Evolutionary conservation across 2,113 vertebrate species (phyloP).

Genomic region (Heliornis fulica): DNA sequence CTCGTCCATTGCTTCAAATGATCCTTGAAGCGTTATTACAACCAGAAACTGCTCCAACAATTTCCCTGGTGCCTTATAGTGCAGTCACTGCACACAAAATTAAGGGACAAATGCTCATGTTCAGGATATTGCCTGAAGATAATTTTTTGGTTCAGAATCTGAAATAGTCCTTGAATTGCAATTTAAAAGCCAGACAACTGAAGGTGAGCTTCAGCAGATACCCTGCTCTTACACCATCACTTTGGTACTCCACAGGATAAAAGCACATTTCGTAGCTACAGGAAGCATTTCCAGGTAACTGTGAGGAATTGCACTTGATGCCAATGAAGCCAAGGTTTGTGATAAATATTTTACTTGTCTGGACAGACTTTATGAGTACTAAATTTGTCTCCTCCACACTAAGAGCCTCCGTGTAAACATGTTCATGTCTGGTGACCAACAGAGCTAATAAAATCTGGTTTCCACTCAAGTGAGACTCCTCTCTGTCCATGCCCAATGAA

Average conservation of each 20-base stretch:
- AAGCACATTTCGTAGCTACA: rapidly evolving
- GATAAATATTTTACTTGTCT: not conserved
- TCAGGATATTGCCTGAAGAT: not conserved
- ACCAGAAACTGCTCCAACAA: not conserved
- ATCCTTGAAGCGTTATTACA: not conserved
- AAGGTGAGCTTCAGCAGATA: not conserved
- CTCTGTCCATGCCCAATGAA: not conserved
- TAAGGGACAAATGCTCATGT: not conserved
- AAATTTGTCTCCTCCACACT: not conserved
- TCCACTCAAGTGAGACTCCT: not conserved
- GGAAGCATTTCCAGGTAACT: not conserved
- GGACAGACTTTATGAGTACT: not conserved
- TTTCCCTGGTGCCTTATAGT: not conserved
- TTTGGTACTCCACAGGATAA: not conserved
- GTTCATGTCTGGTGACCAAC: rapidly evolving
- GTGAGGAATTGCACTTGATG: rapidly evolving
- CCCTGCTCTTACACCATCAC: not conserved
- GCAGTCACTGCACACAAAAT: not conserved
- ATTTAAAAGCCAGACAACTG: not conserved
- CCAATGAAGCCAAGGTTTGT: not conserved
- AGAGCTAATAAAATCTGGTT: not conserved
- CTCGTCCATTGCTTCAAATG: not conserved
- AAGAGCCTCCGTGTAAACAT: not conserved
- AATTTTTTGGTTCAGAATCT: not conserved
- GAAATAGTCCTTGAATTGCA: not conserved